Percentiles rank a stretch among this genome's conserved stretches.
Evolutionary conservation across 1,140 invertebrate species (phyloP).

Genomic region (Trachymyrmex septentrionalis): DNA sequence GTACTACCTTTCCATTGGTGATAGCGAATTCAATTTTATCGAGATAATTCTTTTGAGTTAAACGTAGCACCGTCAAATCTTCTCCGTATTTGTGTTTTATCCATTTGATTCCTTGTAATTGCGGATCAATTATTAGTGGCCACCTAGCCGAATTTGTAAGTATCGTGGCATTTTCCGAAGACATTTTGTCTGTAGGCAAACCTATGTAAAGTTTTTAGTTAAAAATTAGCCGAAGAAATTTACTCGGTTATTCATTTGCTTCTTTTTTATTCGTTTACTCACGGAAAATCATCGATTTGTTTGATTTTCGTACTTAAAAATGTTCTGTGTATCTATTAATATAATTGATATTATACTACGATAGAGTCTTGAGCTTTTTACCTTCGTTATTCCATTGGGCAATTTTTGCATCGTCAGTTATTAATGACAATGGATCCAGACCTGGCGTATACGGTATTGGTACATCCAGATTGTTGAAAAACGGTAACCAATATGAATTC

Average conservation of each 20-base stretch:
- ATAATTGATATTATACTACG: neutral
- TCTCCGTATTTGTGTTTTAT: conserved; percentile 94
- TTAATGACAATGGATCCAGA: conserved; percentile 93
- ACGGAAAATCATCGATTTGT: neutral
- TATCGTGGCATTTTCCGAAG: conserved; percentile 97
- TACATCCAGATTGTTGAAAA: conserved; percentile 88
- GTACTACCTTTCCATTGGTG: conserved; percentile 90
- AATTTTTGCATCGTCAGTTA: conserved; percentile 96
- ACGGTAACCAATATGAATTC: conserved; percentile 93
- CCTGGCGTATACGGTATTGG: conserved; percentile 93
- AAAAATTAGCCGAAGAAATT: neutral
- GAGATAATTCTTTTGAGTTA: conserved; percentile 94
- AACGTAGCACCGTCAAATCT: conserved; percentile 91
- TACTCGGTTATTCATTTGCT: neutral
- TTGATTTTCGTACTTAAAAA: neutral
- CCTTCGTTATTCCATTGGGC: conserved; percentile 98
- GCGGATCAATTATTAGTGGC: conserved; percentile 98
- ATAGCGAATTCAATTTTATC: conserved; percentile 94
- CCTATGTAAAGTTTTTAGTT: conserved; percentile 80
- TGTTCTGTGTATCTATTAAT: neutral
- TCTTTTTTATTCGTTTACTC: neutral
- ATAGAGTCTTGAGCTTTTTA: conserved; percentile 23
- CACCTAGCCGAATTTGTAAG: conserved; percentile 95
- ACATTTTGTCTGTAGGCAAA: conserved; percentile 96
- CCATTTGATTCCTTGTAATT: conserved; percentile 98